Evolutionary conservation across 2,888 invertebrate genomes (phyloP), one percentile per base, ranked within the genome.

Genomic region (Melanophora roralis): DNA sequence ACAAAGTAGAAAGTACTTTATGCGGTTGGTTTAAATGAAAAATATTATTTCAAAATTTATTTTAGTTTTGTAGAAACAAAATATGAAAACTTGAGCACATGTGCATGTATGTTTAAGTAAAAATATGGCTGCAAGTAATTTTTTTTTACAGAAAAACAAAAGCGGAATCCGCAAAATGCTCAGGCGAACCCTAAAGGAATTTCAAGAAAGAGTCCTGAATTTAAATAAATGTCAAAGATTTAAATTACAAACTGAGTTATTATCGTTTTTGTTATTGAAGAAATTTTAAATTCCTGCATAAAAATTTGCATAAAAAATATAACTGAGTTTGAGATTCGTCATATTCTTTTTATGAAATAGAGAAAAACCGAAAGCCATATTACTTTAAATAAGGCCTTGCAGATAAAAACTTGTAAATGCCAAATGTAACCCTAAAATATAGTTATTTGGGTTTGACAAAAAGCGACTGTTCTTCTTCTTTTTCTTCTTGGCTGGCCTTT

Each of bases 1-100:
- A 23, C 45, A 21, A 19, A 27, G 27, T 27, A 40, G 34, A 51
- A 72, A 47, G n/a, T 57, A 43, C n/a, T n/a, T n/a, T 47, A 45
- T 27, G 45, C 21, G 49, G 51, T 53, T 9, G 11, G n/a, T 45
- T 21, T 62, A 45, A 55, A 43, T 16, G 21, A 23, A 36, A 68
- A 47, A n/a, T n/a, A n/a, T n/a, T n/a, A n/a, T n/a, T 32, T 5
- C 5, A 36, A 27, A 19, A 11, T 19, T 19, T 43, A 43, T 43
- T 43, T 27, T 43, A 14, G 32, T 27, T 51, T 7, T 4, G n/a
- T 27, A n/a, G n/a, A n/a, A 27, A 27, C 12, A 27, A 27, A 51
- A 51, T 27, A 51, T 19, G n/a, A n/a, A n/a, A n/a, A n/a, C n/a
- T n/a, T n/a, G n/a, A n/a, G n/a, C n/a, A n/a, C n/a, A n/a, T n/a